These are phyloP conservation scores for Malurus leucopterus DNA, from an alignment of 2,797 vertebrate genomes.

Conservation along the genomic window DNA sequence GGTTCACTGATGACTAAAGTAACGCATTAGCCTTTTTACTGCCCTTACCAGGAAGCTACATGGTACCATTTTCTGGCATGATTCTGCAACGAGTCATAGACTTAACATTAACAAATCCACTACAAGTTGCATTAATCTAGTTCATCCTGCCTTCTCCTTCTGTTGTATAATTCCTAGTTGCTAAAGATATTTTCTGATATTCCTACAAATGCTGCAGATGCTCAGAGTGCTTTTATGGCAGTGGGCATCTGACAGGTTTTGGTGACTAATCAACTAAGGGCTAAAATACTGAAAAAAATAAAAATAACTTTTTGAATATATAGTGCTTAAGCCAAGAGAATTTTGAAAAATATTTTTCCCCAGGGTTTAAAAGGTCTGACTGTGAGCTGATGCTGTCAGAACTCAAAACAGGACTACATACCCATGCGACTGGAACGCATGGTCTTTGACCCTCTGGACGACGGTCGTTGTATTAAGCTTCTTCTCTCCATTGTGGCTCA, in stretches of 20 bases:
- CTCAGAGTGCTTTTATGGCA: neutral
- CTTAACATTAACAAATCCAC: constrained; percentile 50
- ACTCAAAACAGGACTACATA: neutral
- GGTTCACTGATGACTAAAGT: constrained; percentile 15
- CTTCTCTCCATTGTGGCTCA: neutral
- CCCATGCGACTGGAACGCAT: neutral
- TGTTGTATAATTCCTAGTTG: constrained; percentile 39
- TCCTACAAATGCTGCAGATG: constrained; percentile 33
- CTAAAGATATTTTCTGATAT: constrained; percentile 38
- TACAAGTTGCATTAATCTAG: constrained; percentile 43
- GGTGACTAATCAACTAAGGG: constrained; percentile 65
- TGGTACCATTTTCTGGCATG: constrained; percentile 60
- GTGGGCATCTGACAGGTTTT: constrained; percentile 16
- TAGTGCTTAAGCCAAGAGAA: constrained; percentile 23
- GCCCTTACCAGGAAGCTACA: constrained; percentile 30
- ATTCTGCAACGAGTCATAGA: neutral
- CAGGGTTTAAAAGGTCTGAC: neutral
- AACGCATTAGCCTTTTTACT: constrained; percentile 15
- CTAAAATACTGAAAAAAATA: constrained; percentile 57
- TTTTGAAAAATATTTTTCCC: constrained; percentile 22
- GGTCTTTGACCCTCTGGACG: neutral
- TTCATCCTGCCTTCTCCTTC: constrained; percentile 9
- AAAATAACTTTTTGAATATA: constrained; percentile 17
- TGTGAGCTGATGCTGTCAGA: neutral
- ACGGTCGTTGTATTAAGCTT: neutral